A percentile compares a stretch with the other conserved stretches of the same genome.
These are phyloP conservation scores for Corapipo altera DNA, from an alignment of 2,113 vertebrate genomes.

Conservation along the genomic window DNA sequence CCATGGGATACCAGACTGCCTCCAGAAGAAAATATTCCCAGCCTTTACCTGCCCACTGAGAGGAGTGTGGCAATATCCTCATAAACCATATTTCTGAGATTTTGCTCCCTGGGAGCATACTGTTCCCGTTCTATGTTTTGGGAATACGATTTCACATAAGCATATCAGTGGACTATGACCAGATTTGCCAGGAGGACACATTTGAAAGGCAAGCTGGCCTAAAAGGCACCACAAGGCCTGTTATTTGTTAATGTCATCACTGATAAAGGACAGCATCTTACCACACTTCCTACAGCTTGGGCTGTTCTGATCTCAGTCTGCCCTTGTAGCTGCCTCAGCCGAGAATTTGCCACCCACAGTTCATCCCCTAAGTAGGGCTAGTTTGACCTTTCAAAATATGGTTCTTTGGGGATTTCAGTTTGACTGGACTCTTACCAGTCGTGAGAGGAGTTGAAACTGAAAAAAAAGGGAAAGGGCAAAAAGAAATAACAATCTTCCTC, in stretches of 20 bases:
- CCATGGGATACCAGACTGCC: neutral
- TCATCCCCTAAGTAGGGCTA: neutral
- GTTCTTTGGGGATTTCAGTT: neutral
- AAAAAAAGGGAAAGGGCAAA: neutral
- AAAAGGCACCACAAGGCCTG: neutral
- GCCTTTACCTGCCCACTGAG: neutral
- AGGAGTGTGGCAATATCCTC: neutral
- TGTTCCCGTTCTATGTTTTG: neutral
- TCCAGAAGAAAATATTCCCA: neutral
- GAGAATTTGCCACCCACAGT: slow-evolving; percentile 23
- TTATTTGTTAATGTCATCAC: neutral
- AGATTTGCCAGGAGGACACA: neutral
- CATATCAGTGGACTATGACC: neutral
- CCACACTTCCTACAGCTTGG: neutral
- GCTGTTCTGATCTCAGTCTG: neutral
- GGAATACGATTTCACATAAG: neutral
- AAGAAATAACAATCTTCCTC: neutral
- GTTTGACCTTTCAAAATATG: slow-evolving; percentile 2
- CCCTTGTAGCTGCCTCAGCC: neutral
- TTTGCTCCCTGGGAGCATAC: neutral
- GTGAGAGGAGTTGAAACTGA: neutral
- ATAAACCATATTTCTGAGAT: neutral
- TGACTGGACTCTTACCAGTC: neutral
- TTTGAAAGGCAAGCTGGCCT: neutral
- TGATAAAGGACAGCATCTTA: neutral